These are phyloP conservation scores for Actinopyga echinites DNA, from an alignment of 53 echinoderm and acorn worm species.

Conservation along the genomic window DNA sequence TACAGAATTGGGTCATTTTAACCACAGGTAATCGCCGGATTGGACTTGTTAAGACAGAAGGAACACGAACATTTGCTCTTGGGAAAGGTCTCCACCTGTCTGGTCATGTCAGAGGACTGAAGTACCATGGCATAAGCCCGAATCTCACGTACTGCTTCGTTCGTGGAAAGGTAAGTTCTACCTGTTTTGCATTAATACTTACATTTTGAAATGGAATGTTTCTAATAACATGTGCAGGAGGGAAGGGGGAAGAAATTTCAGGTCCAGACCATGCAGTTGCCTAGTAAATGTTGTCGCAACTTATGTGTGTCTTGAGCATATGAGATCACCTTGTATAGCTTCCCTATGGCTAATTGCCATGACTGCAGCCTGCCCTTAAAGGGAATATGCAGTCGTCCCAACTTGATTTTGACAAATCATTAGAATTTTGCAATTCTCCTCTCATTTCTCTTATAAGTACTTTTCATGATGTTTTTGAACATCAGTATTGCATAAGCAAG, in stretches of 20 bases:
- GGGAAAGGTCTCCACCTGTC: conserved; percentile 65
- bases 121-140: conserved; percentile 60
- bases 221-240: too few relatives aligned
- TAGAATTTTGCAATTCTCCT: too few relatives aligned
- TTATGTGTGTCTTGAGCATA: too few relatives aligned
- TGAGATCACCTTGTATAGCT: neutral
- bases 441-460: too few relatives aligned
- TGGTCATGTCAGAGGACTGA: conserved; percentile 46
- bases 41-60: conserved; percentile 58
- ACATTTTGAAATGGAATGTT: neutral
- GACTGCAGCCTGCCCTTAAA: neutral
- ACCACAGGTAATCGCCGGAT: conserved; percentile 60
- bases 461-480: too few relatives aligned
- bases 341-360: neutral
- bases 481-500: too few relatives aligned
- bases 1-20: too few relatives aligned
- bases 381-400: too few relatives aligned
- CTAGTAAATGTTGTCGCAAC: too few relatives aligned
- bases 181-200: neutral
- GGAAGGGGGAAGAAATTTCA: too few relatives aligned
- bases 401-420: too few relatives aligned
- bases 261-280: too few relatives aligned
- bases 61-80: conserved; percentile 53
- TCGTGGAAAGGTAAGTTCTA: conserved; percentile 66
- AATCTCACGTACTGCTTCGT: conserved; percentile 68